Conservation (phyloP, 2,113 vertebrate genomes). For the Podilymbus podiceps region DNA sequence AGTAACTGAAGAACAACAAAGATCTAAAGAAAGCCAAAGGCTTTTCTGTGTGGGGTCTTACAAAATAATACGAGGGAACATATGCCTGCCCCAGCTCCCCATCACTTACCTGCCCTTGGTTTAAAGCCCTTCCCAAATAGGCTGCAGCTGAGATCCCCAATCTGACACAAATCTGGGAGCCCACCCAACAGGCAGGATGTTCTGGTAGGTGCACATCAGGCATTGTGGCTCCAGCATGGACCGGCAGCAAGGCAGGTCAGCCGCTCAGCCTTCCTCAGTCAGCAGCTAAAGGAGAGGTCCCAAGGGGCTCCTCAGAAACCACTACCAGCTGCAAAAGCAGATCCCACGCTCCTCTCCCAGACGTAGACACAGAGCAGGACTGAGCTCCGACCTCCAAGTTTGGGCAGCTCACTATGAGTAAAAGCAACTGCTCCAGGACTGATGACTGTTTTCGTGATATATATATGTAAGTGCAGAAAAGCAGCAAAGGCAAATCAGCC, state of each 20-base stretch:
- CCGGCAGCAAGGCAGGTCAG: not conserved
- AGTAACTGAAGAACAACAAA: not conserved
- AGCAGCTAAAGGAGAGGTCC: not conserved
- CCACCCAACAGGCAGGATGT: too few species aligned
- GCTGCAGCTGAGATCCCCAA: not conserved
- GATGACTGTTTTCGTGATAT: not conserved
- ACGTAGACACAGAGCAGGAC: not conserved
- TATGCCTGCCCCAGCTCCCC: too few species aligned
- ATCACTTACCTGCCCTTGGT: not conserved
- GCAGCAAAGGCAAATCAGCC: not conserved
- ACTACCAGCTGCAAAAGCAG: not conserved
- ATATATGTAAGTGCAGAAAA: not conserved
- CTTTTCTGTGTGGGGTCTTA: not conserved
- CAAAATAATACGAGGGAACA: not conserved
- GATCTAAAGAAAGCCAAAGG: not conserved
- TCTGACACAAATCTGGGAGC: not conserved
- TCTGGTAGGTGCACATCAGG: not conserved
- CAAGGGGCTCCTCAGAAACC: not conserved
- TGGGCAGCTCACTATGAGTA: not conserved
- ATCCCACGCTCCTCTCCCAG: not conserved
- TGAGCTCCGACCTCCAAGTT: not conserved
- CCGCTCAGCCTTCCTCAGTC: not conserved
- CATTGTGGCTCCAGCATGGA: not conserved
- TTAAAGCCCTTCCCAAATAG: not conserved
- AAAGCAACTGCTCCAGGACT: not conserved